A percentile compares a stretch with the other conserved stretches of the same genome.
These are phyloP conservation scores for Proterorhinus semilunaris DNA, from an alignment of 2,113 vertebrate species.

Conservation along the genomic window DNA sequence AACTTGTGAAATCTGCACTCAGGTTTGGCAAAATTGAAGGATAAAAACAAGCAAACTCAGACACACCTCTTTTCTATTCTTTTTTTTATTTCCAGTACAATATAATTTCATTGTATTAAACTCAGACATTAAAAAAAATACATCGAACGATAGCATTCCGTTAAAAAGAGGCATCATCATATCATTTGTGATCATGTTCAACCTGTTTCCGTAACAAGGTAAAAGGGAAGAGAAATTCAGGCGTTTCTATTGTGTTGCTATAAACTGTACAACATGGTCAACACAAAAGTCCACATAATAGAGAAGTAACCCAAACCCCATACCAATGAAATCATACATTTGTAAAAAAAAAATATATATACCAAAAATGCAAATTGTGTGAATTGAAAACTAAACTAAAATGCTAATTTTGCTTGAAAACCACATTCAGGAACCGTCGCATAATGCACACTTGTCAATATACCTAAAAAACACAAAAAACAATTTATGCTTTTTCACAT, in stretches of 20 bases:
- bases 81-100: background rate
- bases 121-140: background rate
- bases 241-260: background rate
- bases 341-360: no score
- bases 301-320: background rate
- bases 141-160: background rate
- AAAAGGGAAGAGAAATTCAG: background rate
- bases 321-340: background rate
- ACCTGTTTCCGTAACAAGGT: background rate
- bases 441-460: no score
- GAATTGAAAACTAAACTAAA: background rate
- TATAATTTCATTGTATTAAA: background rate
- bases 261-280: background rate
- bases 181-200: background rate
- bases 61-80: background rate
- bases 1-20: no score
- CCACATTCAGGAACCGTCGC: no score
- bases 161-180: background rate
- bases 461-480: no score
- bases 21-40: no score
- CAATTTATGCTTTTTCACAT: no score
- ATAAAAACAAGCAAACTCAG: no score
- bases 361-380: background rate
- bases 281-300: background rate
- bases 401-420: no score